Conservation (phyloP, 2,797 vertebrate genomes). For the Mormyrops boulengeri region DNA sequence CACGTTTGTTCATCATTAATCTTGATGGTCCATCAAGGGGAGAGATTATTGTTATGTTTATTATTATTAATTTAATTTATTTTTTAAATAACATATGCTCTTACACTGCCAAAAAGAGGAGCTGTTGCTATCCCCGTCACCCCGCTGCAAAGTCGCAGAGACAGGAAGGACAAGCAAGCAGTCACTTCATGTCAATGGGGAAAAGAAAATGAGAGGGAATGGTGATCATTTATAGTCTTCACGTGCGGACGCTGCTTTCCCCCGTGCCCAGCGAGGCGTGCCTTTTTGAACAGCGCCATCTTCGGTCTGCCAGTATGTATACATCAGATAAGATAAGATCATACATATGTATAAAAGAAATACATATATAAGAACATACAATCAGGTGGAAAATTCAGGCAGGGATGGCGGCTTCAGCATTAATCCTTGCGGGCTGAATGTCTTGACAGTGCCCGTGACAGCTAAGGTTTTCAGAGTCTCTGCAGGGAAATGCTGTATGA, state of each 20-base stretch:
- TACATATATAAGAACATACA: neutral
- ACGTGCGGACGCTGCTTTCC: conserved; percentile 22
- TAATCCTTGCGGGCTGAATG: conserved; percentile 42
- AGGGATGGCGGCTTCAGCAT: conserved; percentile 37
- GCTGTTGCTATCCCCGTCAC: conserved; percentile 36
- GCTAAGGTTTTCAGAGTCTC: conserved; percentile 42
- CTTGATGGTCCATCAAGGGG: conserved; percentile 17
- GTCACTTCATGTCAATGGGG: conserved; percentile 32
- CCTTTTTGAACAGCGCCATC: conserved; percentile 30
- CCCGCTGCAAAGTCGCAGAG: conserved; percentile 32
- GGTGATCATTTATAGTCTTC: conserved; percentile 37
- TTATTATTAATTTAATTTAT: neutral
- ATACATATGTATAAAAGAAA: neutral
- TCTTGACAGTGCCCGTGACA: conserved; percentile 44
- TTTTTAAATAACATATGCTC: conserved; percentile 37
- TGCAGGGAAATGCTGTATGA: conserved; percentile 39
- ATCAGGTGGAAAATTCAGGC: conserved; percentile 26
- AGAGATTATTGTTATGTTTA: neutral
- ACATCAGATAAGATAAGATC: conserved; percentile 26
- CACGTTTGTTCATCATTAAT: neutral
- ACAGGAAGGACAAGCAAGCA: conserved; percentile 36
- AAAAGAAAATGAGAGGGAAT: conserved; percentile 23
- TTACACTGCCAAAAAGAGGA: conserved; percentile 40
- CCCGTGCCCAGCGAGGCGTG: conserved; percentile 31
- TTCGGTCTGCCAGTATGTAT: conserved; percentile 32